Evolutionary conservation across 2,113 vertebrate species (phyloP), one percentile per base, ranked within the genome.

Genomic region (Spilogale gracilis): DNA sequence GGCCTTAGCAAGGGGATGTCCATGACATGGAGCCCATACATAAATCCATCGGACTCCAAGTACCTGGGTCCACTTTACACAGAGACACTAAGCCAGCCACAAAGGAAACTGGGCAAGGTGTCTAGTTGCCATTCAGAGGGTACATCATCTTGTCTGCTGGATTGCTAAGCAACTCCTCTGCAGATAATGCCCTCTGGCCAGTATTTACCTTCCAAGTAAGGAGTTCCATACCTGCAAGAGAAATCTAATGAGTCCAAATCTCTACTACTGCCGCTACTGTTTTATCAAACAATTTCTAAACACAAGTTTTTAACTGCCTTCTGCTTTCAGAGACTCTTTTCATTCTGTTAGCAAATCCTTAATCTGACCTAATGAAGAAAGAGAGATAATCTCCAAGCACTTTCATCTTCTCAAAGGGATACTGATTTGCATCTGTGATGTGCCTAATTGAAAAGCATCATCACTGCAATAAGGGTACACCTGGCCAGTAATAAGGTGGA

Each of bases 281-380:
- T 61, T 81, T 73, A 61, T 65, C 86, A 54, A 82, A 69, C 25
- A 60, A 82, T 65, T 93, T 86, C 3, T 74, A 69, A 81, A 67
- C 3, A 74, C 3, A 52, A 45, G 32, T 18, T 76, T 90, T 52
- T 87, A 74, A 86, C 67, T 54, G 73, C 38, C 56, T 94, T 89
- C 60, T 58, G 30, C 61, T 96, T 96, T 89, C 87, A 94, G 67
- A 95, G n/a, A 63, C 17, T 45, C 25, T 71, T 69, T 69, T 73
- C 38, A 48, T 82, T 94, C 60, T 78, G 43, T 21, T 7, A 87
- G 27, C 52, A 83, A 91, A 87, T 21, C 32, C 52, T 95, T 93
- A 80, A 90, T 65, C 63, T 80, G 43, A 86, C n/a, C 82, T 74
- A 81, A 60, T 76, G 58, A 93, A 48, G 20, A 43, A 86, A 93